Evolutionary conservation across 30 jellyfish, hydroid and myxozoan genomes (phyloP).

Genomic region (Turritopsis rubra): DNA sequence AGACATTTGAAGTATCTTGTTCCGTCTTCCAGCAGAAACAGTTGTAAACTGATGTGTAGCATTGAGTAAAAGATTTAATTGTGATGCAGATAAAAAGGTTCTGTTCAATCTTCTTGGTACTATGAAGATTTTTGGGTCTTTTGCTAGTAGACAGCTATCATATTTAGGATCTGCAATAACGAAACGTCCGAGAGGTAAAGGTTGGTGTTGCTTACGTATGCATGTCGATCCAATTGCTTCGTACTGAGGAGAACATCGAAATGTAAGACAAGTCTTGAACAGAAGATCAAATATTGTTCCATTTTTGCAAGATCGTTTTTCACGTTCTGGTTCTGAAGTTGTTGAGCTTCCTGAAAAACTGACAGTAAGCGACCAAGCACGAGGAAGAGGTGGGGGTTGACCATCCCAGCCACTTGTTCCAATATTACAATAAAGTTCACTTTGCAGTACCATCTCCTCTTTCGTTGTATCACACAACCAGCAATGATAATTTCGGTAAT

Average conservation of each 20-base stretch:
- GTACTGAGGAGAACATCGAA: neutral
- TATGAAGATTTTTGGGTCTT: neutral
- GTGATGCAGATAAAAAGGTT: neutral
- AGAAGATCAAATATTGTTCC: neutral
- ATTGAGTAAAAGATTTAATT: neutral
- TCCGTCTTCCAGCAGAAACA: neutral
- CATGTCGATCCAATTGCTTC: neutral
- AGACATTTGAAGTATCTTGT: neutral
- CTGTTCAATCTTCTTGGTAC: neutral
- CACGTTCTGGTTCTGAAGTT: neutral
- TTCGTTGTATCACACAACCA: neutral
- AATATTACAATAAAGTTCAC: neutral
- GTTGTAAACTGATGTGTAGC: neutral
- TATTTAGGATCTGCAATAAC: neutral
- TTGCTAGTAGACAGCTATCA: neutral
- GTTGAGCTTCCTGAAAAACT: neutral
- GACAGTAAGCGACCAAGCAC: neutral
- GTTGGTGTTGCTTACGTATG: neutral
- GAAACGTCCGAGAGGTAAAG: neutral
- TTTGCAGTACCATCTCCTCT: neutral
- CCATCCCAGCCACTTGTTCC: no score
- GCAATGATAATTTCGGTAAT: constrained; percentile 5
- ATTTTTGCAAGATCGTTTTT: neutral
- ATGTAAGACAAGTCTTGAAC: neutral
- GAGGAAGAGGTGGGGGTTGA: neutral